A percentile compares a stretch with the other conserved stretches of the same genome.
Conservation (phyloP, 1,140 invertebrate species). For the Zophobas atratus region DNA sequence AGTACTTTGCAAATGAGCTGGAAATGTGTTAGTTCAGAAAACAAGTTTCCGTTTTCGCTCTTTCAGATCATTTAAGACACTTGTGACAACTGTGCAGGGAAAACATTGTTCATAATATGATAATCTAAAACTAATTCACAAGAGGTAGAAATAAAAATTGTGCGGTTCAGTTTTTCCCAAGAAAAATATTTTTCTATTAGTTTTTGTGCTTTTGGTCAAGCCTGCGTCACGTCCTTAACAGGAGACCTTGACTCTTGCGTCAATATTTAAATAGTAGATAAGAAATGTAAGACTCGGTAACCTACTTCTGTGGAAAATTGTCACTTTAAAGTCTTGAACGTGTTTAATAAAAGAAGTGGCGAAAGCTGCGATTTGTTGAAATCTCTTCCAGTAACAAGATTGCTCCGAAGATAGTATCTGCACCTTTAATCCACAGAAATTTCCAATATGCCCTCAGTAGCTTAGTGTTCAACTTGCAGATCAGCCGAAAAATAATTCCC, state of each 20-base stretch:
- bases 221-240: background rate
- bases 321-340: conserved; percentile 38
- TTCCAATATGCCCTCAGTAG: conserved; percentile 36
- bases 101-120: too few relatives aligned
- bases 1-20: too few relatives aligned
- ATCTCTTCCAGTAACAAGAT: conserved; percentile 43
- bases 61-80: too few relatives aligned
- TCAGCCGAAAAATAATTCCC: conserved; percentile 21
- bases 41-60: too few relatives aligned
- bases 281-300: conserved; percentile 12
- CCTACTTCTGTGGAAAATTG: conserved; percentile 22
- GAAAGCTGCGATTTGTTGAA: conserved; percentile 37
- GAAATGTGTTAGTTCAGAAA: too few relatives aligned
- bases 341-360: conserved; percentile 43
- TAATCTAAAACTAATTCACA: too few relatives aligned
- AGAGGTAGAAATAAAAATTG: too few relatives aligned
- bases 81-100: too few relatives aligned
- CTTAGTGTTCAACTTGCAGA: conserved; percentile 24
- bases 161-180: too few relatives aligned
- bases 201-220: too few relatives aligned
- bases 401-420: conserved; percentile 35
- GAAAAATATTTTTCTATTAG: too few relatives aligned
- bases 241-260: background rate
- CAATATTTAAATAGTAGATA: conserved; percentile 33
- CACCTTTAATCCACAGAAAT: conserved; percentile 39